Percentiles rank a stretch among this genome's conserved stretches.
These are phyloP conservation scores for Campylomormyrus numenius DNA, from an alignment of 2,113 vertebrate species.

Conservation along the genomic window DNA sequence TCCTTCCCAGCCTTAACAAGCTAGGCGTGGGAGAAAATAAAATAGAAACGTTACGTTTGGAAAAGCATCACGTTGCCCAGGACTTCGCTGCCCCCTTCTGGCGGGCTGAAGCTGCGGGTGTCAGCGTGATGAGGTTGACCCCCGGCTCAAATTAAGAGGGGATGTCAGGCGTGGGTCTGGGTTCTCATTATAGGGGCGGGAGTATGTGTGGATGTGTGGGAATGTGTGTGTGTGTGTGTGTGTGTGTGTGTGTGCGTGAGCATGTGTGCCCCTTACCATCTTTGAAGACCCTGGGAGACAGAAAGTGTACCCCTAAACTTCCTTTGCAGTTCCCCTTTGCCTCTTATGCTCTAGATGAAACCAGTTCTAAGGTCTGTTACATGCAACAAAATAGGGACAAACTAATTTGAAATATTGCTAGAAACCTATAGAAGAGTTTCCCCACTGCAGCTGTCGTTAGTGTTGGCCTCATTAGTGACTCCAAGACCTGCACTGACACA, in stretches of 20 bases:
- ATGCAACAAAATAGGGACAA: neutral
- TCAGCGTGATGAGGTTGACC: neutral
- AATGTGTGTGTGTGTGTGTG: neutral
- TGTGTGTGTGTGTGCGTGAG: neutral
- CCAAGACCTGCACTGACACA: neutral
- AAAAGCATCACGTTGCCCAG: neutral
- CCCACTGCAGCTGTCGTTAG: neutral
- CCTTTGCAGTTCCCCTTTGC: neutral
- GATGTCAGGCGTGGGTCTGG: conserved; percentile 1
- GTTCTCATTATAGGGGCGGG: neutral
- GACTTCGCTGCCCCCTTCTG: neutral
- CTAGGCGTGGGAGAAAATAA: neutral
- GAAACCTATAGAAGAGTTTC: neutral
- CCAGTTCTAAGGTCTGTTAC: neutral
- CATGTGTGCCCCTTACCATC: neutral
- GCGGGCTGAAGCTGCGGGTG: neutral
- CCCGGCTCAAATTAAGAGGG: neutral
- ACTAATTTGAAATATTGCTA: neutral
- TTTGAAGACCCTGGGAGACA: neutral
- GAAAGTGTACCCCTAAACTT: neutral
- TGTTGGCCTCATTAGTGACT: neutral
- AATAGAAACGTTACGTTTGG: neutral
- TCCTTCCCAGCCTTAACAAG: neutral
- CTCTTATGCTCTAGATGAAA: neutral
- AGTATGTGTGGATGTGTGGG: neutral